Conservation (phyloP, 2,888 invertebrate genomes). For the Diarsia brunnea region DNA sequence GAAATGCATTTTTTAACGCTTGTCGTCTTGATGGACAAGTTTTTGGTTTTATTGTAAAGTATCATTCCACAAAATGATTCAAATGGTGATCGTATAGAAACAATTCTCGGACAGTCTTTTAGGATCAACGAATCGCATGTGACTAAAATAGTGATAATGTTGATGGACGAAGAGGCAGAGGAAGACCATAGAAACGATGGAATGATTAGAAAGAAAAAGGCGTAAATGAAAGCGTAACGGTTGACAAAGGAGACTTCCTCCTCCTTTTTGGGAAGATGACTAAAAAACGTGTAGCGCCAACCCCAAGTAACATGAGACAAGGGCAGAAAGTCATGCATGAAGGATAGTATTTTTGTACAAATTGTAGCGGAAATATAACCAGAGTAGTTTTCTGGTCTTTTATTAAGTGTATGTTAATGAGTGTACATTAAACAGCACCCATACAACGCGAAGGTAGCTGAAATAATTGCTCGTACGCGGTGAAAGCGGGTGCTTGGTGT, state of each 20-base stretch:
- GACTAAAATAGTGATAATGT: too few species aligned
- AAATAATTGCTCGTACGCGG: constrained; percentile 47
- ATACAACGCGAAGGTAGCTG: constrained; percentile 34
- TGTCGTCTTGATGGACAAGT: background rate
- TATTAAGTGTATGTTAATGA: constrained; percentile 19
- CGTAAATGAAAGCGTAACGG: too few species aligned
- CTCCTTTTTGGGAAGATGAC: too few species aligned
- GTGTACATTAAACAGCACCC: constrained; percentile 3
- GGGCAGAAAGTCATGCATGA: too few species aligned
- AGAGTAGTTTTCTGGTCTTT: background rate
- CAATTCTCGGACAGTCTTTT: background rate
- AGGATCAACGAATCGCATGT: too few species aligned
- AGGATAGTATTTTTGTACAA: background rate
- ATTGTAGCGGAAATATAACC: background rate
- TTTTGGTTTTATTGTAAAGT: constrained; percentile 14
- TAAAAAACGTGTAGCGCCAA: too few species aligned
- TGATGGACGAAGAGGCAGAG: too few species aligned
- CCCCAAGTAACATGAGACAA: too few species aligned
- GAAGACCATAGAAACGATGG: too few species aligned
- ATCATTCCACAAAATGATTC: background rate
- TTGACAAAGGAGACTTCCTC: too few species aligned
- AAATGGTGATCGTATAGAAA: background rate
- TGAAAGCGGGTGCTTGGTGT: constrained; percentile 54
- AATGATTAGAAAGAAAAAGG: too few species aligned
- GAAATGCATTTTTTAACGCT: constrained; percentile 40